Percentiles rank a stretch among this genome's conserved stretches.
phyloP scores from a whole-genome alignment of 2,888 invertebrate species.

The Leucoma salicis region DNA sequence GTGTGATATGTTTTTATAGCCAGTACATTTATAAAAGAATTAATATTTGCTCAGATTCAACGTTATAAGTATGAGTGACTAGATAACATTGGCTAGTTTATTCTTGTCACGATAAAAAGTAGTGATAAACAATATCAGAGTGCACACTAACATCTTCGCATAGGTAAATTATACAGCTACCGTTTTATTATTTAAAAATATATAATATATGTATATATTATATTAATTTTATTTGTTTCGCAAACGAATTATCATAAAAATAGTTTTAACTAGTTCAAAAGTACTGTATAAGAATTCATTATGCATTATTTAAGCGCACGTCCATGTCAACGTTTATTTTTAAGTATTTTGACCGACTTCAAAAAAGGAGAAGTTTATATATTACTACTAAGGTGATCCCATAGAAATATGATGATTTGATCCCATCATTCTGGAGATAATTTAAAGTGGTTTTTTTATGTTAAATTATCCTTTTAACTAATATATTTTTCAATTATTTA shows the following conservation, averaged over 20 bases:
- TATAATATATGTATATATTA: too few relatives aligned
- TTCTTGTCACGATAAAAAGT: constrained; percentile 22
- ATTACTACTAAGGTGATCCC: too few relatives aligned
- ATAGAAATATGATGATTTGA: too few relatives aligned
- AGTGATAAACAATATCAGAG: constrained; percentile 23
- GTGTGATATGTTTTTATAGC: too few relatives aligned
- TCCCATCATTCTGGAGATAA: too few relatives aligned
- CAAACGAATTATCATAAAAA: constrained; percentile 8
- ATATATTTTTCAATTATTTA: too few relatives aligned
- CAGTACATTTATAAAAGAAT: too few relatives aligned
- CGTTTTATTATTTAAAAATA: background rate
- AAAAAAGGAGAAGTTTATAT: too few relatives aligned
- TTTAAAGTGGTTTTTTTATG: background rate
- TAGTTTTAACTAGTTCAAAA: constrained; percentile 5
- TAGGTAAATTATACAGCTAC: background rate
- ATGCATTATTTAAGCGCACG: background rate
- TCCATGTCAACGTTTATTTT: background rate
- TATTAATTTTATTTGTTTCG: constrained; percentile 5
- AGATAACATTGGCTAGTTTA: constrained; percentile 27
- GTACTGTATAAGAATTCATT: constrained; percentile 6
- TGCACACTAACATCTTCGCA: constrained; percentile 4
- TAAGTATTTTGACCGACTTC: too few relatives aligned
- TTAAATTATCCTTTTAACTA: background rate
- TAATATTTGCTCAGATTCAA: constrained; percentile 13
- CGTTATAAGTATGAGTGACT: constrained; percentile 7